Percentiles rank a stretch among this genome's conserved stretches.
Evolutionary conservation across 2,888 invertebrate species (phyloP).

Genomic region (Mechanitis mazaeus): DNA sequence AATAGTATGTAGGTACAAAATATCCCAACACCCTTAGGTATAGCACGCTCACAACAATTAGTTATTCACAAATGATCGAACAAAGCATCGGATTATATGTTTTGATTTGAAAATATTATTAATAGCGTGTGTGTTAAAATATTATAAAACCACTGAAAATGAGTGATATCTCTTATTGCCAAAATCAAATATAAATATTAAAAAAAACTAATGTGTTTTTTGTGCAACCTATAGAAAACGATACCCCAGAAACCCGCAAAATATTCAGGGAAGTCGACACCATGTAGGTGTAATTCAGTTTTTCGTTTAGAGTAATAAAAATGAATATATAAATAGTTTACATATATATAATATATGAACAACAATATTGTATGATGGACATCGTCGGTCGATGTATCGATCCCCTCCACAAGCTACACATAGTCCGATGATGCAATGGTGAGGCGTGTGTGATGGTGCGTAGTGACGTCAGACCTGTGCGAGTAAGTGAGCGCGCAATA

Average conservation of each 20-base stretch:
- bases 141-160: no score
- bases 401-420: neutral
- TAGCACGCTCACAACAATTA: conserved; percentile 62
- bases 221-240: no score
- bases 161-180: no score
- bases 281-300: no score
- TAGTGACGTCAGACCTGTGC: conserved; percentile 72
- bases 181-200: no score
- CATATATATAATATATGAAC: neutral
- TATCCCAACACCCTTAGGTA: conserved; percentile 41
- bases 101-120: neutral
- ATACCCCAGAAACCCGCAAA: no score
- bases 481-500: conserved; percentile 78
- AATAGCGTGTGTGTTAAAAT: no score
- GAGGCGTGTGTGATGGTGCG: conserved; percentile 25
- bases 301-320: no score
- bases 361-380: neutral
- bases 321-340: no score
- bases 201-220: no score
- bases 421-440: neutral
- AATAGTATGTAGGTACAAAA: conserved; percentile 5
- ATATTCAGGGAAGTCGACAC: no score
- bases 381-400: no score
- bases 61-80: conserved; percentile 51
- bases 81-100: conserved; percentile 15